Evolutionary conservation across 1,140 invertebrate species (phyloP).

Genomic region (Teleogryllus occipitalis): DNA sequence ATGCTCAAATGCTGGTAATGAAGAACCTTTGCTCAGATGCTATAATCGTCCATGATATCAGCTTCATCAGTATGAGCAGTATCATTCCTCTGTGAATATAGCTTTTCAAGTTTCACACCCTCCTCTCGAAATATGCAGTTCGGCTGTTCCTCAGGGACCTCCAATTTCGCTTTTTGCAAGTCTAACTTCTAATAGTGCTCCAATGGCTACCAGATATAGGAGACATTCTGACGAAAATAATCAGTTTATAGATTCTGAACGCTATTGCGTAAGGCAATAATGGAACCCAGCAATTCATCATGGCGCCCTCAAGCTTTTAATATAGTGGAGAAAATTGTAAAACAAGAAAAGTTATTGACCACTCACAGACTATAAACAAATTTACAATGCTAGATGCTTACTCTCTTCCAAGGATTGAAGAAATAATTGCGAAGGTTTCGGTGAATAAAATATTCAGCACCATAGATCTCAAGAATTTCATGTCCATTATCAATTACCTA

Average conservation of each 20-base stretch:
- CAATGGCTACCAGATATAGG: background rate
- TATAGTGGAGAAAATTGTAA: slow-evolving; percentile 7
- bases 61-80: too few species aligned
- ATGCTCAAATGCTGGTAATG: too few species aligned
- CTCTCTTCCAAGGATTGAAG: background rate
- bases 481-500: slow-evolving; percentile 21
- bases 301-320: slow-evolving; percentile 17
- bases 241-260: slow-evolving; percentile 11
- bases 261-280: slow-evolving; percentile 9
- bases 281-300: slow-evolving; percentile 13
- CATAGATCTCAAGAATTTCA: slow-evolving; percentile 8
- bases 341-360: slow-evolving; percentile 17
- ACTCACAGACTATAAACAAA: slow-evolving; percentile 7
- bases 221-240: background rate
- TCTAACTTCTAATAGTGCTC: background rate
- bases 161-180: background rate
- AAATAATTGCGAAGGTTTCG: slow-evolving; percentile 12
- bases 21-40: too few species aligned
- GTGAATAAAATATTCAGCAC: slow-evolving; percentile 8
- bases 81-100: too few species aligned
- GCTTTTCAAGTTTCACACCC: too few species aligned
- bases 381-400: background rate
- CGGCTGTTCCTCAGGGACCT: background rate
- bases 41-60: too few species aligned
- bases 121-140: background rate